Percentiles rank a stretch among this genome's conserved stretches.
Conservation (phyloP, 1,140 invertebrate genomes). For the Rhagoletis pomonella region DNA sequence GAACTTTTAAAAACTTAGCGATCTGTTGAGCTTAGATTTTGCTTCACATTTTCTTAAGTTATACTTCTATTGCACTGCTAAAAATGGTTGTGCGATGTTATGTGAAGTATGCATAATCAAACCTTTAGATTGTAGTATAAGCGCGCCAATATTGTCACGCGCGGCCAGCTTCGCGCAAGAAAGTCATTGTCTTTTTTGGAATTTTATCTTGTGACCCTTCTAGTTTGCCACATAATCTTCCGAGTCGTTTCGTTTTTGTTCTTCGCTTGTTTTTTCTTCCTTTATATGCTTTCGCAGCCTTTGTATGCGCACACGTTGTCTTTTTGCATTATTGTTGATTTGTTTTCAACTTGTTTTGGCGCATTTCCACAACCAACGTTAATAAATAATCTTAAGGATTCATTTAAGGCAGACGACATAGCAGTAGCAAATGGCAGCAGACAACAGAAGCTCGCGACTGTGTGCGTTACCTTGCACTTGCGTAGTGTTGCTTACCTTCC, state of each 20-base stretch:
- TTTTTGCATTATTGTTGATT: slow-evolving; percentile 15
- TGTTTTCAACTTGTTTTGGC: slow-evolving; percentile 44
- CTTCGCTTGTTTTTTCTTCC: slow-evolving; percentile 1
- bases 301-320: background rate
- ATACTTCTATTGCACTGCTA: too few species aligned
- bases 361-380: slow-evolving; percentile 48
- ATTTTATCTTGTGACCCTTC: background rate
- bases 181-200: slow-evolving; percentile 54
- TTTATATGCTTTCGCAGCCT: background rate
- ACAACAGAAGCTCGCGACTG: slow-evolving; percentile 20
- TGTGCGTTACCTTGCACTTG: slow-evolving; percentile 40
- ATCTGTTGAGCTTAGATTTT: too few species aligned
- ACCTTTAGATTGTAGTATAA: background rate
- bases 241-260: too few species aligned
- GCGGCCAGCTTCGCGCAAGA: background rate
- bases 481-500: background rate
- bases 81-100: too few species aligned
- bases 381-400: slow-evolving; percentile 54
- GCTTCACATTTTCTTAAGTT: too few species aligned
- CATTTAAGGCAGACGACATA: background rate
- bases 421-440: slow-evolving; percentile 21
- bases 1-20: too few species aligned
- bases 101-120: too few species aligned
- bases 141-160: background rate
- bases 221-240: background rate